phyloP scores from a whole-genome alignment of 2,113 vertebrate genomes.

The Felis chaus region DNA sequence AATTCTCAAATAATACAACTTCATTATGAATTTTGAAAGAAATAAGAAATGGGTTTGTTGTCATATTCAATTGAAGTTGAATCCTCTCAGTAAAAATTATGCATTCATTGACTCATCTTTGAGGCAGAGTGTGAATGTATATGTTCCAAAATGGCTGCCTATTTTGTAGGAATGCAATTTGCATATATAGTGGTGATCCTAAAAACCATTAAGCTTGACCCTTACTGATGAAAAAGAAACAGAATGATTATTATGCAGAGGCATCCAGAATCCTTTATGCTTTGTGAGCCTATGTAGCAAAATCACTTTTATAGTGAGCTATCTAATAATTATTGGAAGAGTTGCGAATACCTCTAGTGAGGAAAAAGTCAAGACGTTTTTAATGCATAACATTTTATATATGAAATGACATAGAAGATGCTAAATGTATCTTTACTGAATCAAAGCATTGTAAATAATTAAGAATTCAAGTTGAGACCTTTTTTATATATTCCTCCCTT shows the following conservation, averaged over 20 bases:
- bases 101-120: slow-evolving; percentile 65
- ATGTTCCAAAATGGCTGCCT: slow-evolving; percentile 38
- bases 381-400: not conserved
- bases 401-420: not conserved
- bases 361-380: slow-evolving; percentile 38
- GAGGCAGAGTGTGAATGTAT: slow-evolving; percentile 60
- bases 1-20: slow-evolving; percentile 66
- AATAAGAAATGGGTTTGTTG: slow-evolving; percentile 61
- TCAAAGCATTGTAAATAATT: not conserved
- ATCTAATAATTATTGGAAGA: slow-evolving; percentile 23
- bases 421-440: not conserved
- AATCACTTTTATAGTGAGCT: slow-evolving; percentile 9
- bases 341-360: not conserved
- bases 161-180: slow-evolving; percentile 46
- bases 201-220: slow-evolving; percentile 54
- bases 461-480: not conserved
- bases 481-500: not conserved
- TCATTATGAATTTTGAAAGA: slow-evolving; percentile 57
- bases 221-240: slow-evolving; percentile 26
- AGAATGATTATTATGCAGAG: slow-evolving; percentile 24
- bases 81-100: slow-evolving; percentile 53
- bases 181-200: slow-evolving; percentile 45
- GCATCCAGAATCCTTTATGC: slow-evolving; percentile 33
- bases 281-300: slow-evolving; percentile 47
- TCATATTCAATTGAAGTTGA: slow-evolving; percentile 64